Evolutionary conservation across 2,888 invertebrate species (phyloP).

Genomic region (Eupithecia exiguata): DNA sequence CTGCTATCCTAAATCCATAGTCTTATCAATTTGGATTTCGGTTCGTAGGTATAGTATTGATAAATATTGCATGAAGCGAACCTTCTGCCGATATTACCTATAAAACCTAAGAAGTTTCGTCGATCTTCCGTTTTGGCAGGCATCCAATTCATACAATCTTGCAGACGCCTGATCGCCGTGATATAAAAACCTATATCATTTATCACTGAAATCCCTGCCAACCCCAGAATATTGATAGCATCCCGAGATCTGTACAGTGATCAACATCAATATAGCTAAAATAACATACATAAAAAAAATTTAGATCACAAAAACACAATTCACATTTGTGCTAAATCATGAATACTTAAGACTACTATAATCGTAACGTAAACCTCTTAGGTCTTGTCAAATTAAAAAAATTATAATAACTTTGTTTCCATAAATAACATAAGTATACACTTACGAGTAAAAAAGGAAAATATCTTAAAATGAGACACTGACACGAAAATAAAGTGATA

Average conservation of each 20-base stretch:
- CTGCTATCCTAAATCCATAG: background rate
- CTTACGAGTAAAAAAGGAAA: too few relatives aligned
- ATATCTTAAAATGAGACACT: too few relatives aligned
- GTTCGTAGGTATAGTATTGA: background rate
- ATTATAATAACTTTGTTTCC: too few relatives aligned
- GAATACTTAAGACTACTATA: too few relatives aligned
- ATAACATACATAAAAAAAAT: background rate
- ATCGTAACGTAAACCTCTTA: too few relatives aligned
- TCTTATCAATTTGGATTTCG: background rate
- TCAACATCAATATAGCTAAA: too few relatives aligned
- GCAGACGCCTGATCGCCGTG: slow-evolving; percentile 10
- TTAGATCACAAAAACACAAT: too few relatives aligned
- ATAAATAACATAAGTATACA: too few relatives aligned
- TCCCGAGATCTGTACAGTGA: background rate
- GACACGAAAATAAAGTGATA: too few relatives aligned
- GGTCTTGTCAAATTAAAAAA: too few relatives aligned
- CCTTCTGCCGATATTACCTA: slow-evolving; percentile 12
- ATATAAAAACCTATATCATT: slow-evolving; percentile 13
- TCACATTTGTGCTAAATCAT: too few relatives aligned
- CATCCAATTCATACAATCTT: slow-evolving; percentile 28
- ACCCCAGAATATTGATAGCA: slow-evolving; percentile 5
- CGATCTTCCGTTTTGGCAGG: slow-evolving; percentile 23
- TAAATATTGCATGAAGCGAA: background rate
- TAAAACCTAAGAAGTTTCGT: slow-evolving; percentile 24
- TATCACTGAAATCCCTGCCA: slow-evolving; percentile 14